Evolutionary conservation across 2,113 vertebrate species (phyloP), one percentile per base, ranked within the genome.

Genomic region (Sinocyclocheilus grahami): DNA sequence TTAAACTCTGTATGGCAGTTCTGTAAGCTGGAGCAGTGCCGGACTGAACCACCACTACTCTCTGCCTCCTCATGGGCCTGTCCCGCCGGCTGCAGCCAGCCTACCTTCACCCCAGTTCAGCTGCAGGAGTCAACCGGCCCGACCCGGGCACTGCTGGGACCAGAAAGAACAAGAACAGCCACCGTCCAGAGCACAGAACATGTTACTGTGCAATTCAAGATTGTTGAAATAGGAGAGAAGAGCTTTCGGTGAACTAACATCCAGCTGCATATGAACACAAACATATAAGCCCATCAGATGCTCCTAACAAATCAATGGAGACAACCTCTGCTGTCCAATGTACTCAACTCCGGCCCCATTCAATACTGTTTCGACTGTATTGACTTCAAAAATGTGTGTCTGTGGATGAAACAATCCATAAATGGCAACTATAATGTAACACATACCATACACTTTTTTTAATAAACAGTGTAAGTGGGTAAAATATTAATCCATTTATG

Each of bases 351-450:
- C 71, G 24, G 46, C 69, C 58, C 39, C 60, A 76, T 83, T 91
- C 93, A 80, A 93, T 94, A 92, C 75, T 82, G 89, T 90, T 93
- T 93, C 89, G 55, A 85, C 53, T 58, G 69, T 58, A 65, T 84
- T 82, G 88, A 69, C 51, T 71, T 79, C 16, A 79, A 51, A 39
- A 80, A 48, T 48, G 30, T 67, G 71, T 16, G 69, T 87, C 20
- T 62, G 46, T 82, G 69, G 22, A 6, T 79, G 48, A 37, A 60
- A 58, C 14, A 78, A 18, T 3, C 4, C 27, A 78, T 55, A 58
- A 77, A 78, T 12, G 4, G 4, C 76, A 30, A 78, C 48, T 33
- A 55, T 3, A 13, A 74, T 74, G 20, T 74, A 22, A 72, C 18
- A 22, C 18, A 60, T n/a, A 62, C 22, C 0, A 62, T n/a, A 7